Conservation (phyloP, 2,888 invertebrate species). For the Tipula helvola region DNA sequence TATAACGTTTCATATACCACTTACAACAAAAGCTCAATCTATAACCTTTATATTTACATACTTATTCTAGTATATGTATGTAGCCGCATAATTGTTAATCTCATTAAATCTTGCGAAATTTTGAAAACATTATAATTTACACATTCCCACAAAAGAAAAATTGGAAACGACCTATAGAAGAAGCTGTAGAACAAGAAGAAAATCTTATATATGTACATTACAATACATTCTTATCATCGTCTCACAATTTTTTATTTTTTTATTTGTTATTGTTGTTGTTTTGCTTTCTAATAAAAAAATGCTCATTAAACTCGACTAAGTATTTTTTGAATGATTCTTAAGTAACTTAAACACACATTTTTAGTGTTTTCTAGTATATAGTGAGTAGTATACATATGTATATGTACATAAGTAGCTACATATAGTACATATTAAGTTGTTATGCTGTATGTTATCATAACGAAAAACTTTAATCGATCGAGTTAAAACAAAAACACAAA, state of each 20-base stretch:
- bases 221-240: not conserved
- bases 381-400: not conserved
- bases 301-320: not conserved
- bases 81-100: not conserved
- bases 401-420: not conserved
- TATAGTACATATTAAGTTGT: not conserved
- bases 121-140: not conserved
- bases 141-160: not conserved
- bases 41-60: not conserved
- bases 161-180: not conserved
- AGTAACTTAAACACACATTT: not conserved
- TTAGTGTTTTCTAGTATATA: not conserved
- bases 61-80: not conserved
- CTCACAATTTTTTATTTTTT: not conserved
- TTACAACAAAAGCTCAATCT: not conserved
- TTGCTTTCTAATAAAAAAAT: not conserved
- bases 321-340: not conserved
- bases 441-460: not conserved
- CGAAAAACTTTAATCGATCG: not conserved
- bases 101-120: not conserved
- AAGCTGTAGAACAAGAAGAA: not conserved
- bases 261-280: not conserved
- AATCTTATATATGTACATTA: not conserved
- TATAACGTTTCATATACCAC: not conserved
- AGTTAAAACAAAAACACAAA: not conserved